phyloP scores from a whole-genome alignment of 1,140 invertebrate genomes.

The Dendrolimus kikuchii region DNA sequence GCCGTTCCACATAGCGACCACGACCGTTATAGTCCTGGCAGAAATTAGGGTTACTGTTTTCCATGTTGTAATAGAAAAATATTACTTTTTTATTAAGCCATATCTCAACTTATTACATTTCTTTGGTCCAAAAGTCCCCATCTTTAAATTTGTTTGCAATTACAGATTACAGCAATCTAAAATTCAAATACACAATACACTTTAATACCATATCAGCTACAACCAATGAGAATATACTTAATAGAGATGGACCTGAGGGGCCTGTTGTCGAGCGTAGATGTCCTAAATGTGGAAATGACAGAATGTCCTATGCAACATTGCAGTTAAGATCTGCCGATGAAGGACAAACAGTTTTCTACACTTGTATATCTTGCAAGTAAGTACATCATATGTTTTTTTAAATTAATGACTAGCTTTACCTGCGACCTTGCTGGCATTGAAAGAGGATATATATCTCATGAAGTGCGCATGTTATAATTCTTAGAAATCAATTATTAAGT shows the following conservation, averaged over 20 bases:
- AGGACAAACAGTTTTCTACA: constrained; percentile 99
- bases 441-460: no score
- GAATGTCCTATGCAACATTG: constrained; percentile 95
- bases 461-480: no score
- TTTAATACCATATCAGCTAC: constrained; percentile 75
- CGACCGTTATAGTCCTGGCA: no score
- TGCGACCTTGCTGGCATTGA: no score
- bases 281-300: constrained; percentile 89
- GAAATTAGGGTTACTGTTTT: background rate
- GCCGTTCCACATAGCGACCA: no score
- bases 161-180: constrained; percentile 77
- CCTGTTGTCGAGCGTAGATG: constrained; percentile 91
- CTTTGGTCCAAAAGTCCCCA: no score
- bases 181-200: constrained; percentile 77
- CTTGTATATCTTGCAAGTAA: constrained; percentile 95
- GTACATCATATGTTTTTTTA: constrained; percentile 18
- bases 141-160: constrained; percentile 10
- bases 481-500: no score
- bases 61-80: constrained; percentile 3
- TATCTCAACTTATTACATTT: no score
- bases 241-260: constrained; percentile 76
- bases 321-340: constrained; percentile 98
- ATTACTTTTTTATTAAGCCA: background rate
- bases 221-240: constrained; percentile 42
- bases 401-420: no score